Conservation (phyloP, 2,113 vertebrate species). For the Casuarius casuarius region DNA sequence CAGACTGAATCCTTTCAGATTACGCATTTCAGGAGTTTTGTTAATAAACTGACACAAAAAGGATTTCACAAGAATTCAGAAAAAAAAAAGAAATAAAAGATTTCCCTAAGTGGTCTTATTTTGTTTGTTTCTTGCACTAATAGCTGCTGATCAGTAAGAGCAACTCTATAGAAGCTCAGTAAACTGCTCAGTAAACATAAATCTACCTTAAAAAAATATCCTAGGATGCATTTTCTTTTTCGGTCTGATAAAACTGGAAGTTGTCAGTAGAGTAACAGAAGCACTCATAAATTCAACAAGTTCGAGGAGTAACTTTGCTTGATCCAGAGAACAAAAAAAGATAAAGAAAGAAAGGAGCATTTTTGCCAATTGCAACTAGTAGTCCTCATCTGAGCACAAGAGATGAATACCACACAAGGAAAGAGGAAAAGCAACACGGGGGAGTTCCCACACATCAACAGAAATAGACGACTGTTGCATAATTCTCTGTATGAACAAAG, state of each 20-base stretch:
- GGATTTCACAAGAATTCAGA: too few species aligned
- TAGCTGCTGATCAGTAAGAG: too few species aligned
- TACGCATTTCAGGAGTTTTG: neutral
- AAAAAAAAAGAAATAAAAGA: too few species aligned
- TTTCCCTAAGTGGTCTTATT: too few species aligned
- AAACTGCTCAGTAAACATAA: neutral
- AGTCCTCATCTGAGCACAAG: neutral
- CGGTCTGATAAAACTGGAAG: neutral
- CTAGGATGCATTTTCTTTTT: neutral
- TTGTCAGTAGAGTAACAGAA: neutral
- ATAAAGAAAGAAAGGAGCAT: neutral
- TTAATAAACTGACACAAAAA: neutral
- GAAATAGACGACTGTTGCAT: neutral
- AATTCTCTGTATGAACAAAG: neutral
- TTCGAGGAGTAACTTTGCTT: neutral
- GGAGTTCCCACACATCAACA: neutral
- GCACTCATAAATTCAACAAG: too few species aligned
- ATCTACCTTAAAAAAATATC: neutral
- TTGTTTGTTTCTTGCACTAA: too few species aligned
- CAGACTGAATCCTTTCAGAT: neutral
- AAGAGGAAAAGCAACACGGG: neutral
- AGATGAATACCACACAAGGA: neutral
- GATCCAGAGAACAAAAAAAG: neutral
- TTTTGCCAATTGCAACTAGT: neutral
- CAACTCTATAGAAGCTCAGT: neutral